phyloP scores from a whole-genome alignment of 2,113 vertebrate species.

The Sclerurus mexicanus region DNA sequence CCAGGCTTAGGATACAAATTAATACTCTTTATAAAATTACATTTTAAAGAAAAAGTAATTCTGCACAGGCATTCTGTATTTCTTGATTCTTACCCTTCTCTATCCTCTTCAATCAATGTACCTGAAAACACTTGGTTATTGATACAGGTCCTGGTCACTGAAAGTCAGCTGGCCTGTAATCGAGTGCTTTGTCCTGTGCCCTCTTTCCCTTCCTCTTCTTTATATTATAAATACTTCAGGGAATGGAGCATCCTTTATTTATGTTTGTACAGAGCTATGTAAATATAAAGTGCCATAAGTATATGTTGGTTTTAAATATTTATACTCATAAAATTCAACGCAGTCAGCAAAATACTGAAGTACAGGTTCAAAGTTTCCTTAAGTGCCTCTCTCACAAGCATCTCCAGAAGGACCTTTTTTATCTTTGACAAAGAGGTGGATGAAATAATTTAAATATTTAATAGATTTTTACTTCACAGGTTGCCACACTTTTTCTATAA shows the following conservation, averaged over 20 bases:
- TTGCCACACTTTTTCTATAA: not conserved
- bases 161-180: not conserved
- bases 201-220: not conserved
- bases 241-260: not conserved
- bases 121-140: not conserved
- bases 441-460: conserved; percentile 13
- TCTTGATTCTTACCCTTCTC: not conserved
- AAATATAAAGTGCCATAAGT: not conserved
- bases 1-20: not conserved
- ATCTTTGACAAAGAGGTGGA: not conserved
- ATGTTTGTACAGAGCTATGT: not conserved
- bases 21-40: not conserved
- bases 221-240: not conserved
- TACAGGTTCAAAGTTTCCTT: not conserved
- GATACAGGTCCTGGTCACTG: not conserved
- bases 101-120: not conserved
- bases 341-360: conserved; percentile 16
- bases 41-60: not conserved
- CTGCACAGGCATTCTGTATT: not conserved
- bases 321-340: not conserved
- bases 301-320: conserved; percentile 37
- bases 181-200: not conserved
- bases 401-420: not conserved
- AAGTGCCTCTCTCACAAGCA: not conserved
- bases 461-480: not conserved